phyloP scores from a whole-genome alignment of 2,113 vertebrate species.

The Equus quagga region DNA sequence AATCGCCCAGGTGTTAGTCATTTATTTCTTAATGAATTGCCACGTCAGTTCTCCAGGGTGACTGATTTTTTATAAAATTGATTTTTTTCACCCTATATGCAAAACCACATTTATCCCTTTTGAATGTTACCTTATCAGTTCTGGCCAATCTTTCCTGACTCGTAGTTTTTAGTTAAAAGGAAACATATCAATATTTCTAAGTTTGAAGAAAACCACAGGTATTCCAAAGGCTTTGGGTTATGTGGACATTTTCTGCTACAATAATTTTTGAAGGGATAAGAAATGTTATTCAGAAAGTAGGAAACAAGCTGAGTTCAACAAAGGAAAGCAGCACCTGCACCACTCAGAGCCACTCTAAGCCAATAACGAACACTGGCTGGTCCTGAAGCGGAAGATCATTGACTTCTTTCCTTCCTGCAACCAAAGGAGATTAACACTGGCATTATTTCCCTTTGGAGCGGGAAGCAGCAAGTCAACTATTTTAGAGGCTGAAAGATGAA shows the following conservation, averaged over 20 bases:
- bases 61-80: fast-evolving
- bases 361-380: background rate
- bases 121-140: background rate
- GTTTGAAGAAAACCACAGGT: background rate
- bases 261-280: background rate
- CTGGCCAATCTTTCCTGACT: background rate
- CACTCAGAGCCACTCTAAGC: background rate
- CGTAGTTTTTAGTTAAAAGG: background rate
- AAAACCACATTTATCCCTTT: background rate
- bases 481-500: background rate
- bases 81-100: background rate
- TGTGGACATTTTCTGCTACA: background rate
- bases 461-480: background rate
- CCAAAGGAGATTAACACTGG: background rate
- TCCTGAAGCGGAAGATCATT: background rate
- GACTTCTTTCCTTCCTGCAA: background rate
- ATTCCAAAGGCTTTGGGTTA: background rate
- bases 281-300: background rate
- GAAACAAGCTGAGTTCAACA: background rate
- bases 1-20: background rate
- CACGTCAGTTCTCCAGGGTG: background rate
- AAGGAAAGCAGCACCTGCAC: background rate
- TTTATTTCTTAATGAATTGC: background rate
- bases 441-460: background rate
- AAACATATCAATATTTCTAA: background rate